Evolutionary conservation across 1,140 invertebrate species (phyloP), one percentile per base, ranked within the genome.

Genomic region (Fopius arisanus): DNA sequence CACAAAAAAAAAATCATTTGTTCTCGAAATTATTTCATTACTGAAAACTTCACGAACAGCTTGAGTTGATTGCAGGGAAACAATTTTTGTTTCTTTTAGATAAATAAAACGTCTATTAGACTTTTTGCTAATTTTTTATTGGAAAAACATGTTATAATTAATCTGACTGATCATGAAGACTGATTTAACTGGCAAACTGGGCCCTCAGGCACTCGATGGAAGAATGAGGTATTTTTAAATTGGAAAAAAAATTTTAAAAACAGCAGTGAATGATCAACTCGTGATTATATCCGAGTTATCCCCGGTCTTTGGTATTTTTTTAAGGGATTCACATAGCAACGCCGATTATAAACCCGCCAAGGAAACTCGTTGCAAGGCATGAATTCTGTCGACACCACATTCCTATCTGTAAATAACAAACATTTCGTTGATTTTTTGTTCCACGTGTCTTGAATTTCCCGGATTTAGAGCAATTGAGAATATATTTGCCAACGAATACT

Each of bases 331-430:
- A 70, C 67, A 74, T 70, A 67, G 93, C 92, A 83, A 95, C 88
- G 78, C 94, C 94, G 86, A 96, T 91, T 79, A 96, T 90, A 88
- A 96, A 94, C 84, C 95, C 95, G 84, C 94, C 95, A 86, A 92
- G 88, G 90, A 95, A 97, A 86, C 94, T 94, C 83, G 92, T 91
- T 73, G 94, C 92, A 83, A 95, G 89, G 87, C 92, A 92, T 75
- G 92, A 90, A 89, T 96, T 96, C 82, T 91, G 89, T 89, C 90
- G 90, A 84, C 92, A 91, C 91, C 93, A 94, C 84, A 88, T 86
- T 82, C 91, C 89, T 83, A 93, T 91, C 94, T 95, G 90, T 75
- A 89, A 86, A 84, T 67, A 79, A 40, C 75, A 67, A 75, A 78
- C 40, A 31, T 63, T 10, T 72, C 51, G 14, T 48, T n/a, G 7